Conservation (phyloP, 2,113 vertebrate genomes). For the Aldabrachelys gigantea region DNA sequence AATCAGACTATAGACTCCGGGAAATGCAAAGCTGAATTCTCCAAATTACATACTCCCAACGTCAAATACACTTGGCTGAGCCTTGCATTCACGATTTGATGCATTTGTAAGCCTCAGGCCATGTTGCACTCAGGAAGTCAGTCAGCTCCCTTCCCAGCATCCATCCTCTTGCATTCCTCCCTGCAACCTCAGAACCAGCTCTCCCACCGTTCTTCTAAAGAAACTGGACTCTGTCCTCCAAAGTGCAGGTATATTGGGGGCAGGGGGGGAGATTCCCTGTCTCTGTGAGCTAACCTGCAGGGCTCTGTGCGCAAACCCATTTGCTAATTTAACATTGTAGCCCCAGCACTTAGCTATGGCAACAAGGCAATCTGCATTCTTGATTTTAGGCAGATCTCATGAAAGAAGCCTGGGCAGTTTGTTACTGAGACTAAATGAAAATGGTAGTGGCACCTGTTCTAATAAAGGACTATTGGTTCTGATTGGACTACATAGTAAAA, state of each 20-base stretch:
- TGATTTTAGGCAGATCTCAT: background rate
- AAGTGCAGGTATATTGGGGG: background rate
- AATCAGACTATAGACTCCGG: too few species aligned
- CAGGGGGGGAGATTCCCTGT: background rate
- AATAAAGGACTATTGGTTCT: background rate
- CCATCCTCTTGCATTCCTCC: too few species aligned
- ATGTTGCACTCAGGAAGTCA: background rate
- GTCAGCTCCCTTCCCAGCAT: background rate
- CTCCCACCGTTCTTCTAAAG: too few species aligned
- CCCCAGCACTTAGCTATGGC: background rate
- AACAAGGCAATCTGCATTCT: background rate
- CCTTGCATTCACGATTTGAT: background rate
- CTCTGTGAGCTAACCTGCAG: background rate
- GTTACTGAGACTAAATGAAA: background rate
- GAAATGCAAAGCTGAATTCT: background rate
- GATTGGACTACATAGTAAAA: background rate
- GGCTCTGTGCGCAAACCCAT: background rate
- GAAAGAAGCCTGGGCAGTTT: background rate
- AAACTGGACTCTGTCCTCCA: background rate
- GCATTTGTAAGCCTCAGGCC: background rate
- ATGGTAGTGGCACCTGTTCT: background rate
- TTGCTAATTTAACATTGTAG: accelerated
- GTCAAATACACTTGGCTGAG: background rate
- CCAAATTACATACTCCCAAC: background rate
- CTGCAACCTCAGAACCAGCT: too few species aligned